A percentile compares a stretch with the other conserved stretches of the same genome.
Conservation (phyloP, 30 jellyfish, hydroid and myxozoan genomes). For the Aurelia sp. region DNA sequence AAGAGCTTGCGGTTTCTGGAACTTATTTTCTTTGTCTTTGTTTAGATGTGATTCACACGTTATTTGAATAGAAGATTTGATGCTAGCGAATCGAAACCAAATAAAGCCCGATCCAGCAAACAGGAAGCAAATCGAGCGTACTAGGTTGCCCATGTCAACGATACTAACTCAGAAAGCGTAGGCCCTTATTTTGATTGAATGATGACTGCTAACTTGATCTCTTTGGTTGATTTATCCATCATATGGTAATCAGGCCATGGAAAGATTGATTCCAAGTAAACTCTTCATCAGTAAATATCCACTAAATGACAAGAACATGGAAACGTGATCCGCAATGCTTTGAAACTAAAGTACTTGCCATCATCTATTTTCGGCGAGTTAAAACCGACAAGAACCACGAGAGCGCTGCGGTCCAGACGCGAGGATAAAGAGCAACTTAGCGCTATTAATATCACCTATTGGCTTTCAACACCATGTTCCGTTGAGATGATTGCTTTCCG, state of each 20-base stretch:
- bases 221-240: no score
- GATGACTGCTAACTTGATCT: no score
- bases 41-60: no score
- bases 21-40: no score
- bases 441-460: slow-evolving; percentile 31
- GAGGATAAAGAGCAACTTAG: slow-evolving; percentile 22
- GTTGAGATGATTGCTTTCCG: slow-evolving; percentile 16
- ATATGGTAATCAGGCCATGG: neutral
- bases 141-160: no score
- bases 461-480: slow-evolving; percentile 27
- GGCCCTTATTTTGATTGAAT: no score
- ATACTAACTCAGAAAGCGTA: no score
- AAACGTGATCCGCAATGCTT: neutral
- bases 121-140: no score
- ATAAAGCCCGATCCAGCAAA: no score
- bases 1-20: no score
- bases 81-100: no score
- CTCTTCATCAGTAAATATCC: neutral
- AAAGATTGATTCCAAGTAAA: neutral
- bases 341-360: neutral
- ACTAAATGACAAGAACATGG: neutral
- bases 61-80: no score
- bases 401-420: slow-evolving; percentile 65
- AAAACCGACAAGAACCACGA: slow-evolving; percentile 50
- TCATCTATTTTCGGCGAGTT: slow-evolving; percentile 22